Percentiles rank a stretch among this genome's conserved stretches.
Conservation (phyloP, 2,888 invertebrate genomes). For the Dendrolimus pini region DNA sequence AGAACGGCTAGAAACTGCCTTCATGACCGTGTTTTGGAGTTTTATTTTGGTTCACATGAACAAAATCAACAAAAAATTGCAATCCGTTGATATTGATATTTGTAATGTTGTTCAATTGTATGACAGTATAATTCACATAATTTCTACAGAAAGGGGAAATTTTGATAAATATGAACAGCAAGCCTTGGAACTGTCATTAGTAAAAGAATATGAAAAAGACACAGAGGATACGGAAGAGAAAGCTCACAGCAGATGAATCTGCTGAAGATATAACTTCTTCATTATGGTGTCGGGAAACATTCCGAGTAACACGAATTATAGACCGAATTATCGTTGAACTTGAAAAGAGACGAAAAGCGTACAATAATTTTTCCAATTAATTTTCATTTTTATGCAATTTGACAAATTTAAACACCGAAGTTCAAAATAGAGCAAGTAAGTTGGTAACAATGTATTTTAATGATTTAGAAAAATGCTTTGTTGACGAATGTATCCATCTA, state of each 20-base stretch:
- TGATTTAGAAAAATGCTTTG: too few relatives aligned
- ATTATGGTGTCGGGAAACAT: conserved; percentile 1
- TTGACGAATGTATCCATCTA: neutral
- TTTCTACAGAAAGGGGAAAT: conserved; percentile 1
- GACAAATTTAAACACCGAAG: too few relatives aligned
- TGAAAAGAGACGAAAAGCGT: too few relatives aligned
- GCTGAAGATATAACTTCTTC: conserved; percentile 5
- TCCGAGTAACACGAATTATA: too few relatives aligned
- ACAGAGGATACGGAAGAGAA: conserved; percentile 1
- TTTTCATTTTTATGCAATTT: too few relatives aligned
- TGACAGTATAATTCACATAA: conserved; percentile 1
- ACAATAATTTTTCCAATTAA: too few relatives aligned
- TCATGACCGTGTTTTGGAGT: conserved; percentile 3
- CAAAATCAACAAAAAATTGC: conserved; percentile 3
- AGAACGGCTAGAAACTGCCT: too few relatives aligned
- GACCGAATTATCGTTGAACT: too few relatives aligned
- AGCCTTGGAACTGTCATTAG: conserved; percentile 5
- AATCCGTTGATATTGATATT: too few relatives aligned
- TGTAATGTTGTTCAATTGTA: neutral
- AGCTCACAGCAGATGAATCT: conserved; percentile 6
- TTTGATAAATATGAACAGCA: conserved; percentile 5
- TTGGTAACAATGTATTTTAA: too few relatives aligned
- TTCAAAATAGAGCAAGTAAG: too few relatives aligned
- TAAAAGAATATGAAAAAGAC: conserved; percentile 2
- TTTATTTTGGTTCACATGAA: conserved; percentile 7